Percentiles rank a stretch among this genome's conserved stretches.
These are phyloP conservation scores for Pseudoatta argentina DNA, from an alignment of 1,140 invertebrate genomes.

Conservation along the genomic window DNA sequence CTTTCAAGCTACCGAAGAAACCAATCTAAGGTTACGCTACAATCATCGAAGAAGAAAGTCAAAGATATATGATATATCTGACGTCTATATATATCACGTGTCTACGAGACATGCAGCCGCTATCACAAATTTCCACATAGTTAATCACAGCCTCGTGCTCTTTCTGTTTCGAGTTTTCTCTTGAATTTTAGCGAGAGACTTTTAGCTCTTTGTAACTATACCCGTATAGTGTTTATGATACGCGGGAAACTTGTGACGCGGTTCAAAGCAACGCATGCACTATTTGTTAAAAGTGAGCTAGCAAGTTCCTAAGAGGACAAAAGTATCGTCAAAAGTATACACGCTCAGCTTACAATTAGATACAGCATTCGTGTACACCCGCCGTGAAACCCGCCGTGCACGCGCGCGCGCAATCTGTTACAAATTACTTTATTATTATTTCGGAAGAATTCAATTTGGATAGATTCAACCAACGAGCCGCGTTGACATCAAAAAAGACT, in stretches of 20 bases:
- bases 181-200: background rate
- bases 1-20: constrained; percentile 41
- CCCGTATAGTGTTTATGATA: background rate
- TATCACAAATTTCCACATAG: constrained; percentile 13
- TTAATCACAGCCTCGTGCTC: background rate
- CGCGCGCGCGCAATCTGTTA: constrained; percentile 55
- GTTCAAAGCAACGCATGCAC: constrained; percentile 83
- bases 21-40: constrained; percentile 26
- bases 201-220: background rate
- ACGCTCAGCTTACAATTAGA: constrained; percentile 83
- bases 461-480: background rate
- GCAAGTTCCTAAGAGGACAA: constrained; percentile 84
- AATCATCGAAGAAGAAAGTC: constrained; percentile 18
- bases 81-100: constrained; percentile 40
- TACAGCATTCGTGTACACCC: constrained; percentile 86
- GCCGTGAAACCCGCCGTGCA: constrained; percentile 77
- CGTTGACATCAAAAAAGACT: background rate
- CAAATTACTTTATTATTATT: background rate
- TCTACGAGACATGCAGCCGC: constrained; percentile 37
- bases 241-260: constrained; percentile 80
- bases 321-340: constrained; percentile 83
- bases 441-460: background rate
- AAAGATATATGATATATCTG: constrained; percentile 28
- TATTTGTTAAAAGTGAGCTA: constrained; percentile 87
- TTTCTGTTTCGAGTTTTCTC: background rate